Percentiles rank a stretch among this genome's conserved stretches.
phyloP scores from a whole-genome alignment of 2,888 invertebrate species.

The Meteorus colon region DNA sequence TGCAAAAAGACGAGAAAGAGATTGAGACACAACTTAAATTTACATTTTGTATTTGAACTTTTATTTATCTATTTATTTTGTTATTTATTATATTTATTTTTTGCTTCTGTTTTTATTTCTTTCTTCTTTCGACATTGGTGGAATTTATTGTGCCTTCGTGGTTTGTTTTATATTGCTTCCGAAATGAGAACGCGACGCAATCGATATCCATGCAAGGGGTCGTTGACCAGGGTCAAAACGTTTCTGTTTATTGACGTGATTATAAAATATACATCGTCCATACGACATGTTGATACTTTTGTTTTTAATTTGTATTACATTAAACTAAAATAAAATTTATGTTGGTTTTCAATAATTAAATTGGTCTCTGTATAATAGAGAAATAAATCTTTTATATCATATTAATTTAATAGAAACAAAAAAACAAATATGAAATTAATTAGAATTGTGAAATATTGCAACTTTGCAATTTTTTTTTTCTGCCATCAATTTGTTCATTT shows the following conservation, averaged over 20 bases:
- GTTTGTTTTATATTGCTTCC: neutral
- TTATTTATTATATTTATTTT: neutral
- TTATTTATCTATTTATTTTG: neutral
- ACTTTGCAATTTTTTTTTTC: too few species aligned
- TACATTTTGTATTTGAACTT: neutral
- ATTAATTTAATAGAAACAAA: too few species aligned
- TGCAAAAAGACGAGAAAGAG: neutral
- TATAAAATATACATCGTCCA: neutral
- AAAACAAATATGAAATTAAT: too few species aligned
- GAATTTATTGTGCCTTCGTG: neutral
- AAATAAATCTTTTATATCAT: too few species aligned
- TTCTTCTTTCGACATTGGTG: neutral
- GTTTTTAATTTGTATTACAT: neutral
- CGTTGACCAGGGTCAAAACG: neutral
- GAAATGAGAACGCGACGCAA: neutral
- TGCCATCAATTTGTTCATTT: too few species aligned
- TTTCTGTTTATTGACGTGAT: slow-evolving; percentile 3
- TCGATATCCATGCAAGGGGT: neutral
- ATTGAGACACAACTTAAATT: neutral
- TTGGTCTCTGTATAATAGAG: too few species aligned
- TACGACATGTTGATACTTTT: neutral
- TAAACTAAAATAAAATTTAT: too few species aligned
- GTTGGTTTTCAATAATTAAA: too few species aligned
- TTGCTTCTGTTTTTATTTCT: too few species aligned
- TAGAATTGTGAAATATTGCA: too few species aligned